A percentile compares a stretch with the other conserved stretches of the same genome.
Conservation (phyloP, 2,113 vertebrate species). For the Sisor rabdophorus region DNA sequence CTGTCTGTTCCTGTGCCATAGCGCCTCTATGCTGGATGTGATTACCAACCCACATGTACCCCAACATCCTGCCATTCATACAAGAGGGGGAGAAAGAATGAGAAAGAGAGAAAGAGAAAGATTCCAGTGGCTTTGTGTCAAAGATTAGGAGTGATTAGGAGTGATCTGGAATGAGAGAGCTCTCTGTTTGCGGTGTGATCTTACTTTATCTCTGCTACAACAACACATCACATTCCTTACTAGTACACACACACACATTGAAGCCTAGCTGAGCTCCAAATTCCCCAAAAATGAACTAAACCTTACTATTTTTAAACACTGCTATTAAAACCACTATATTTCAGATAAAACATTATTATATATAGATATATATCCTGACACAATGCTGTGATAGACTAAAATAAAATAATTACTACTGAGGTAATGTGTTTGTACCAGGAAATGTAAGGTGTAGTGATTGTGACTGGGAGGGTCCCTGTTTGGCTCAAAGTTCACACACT, state of each 20-base stretch:
- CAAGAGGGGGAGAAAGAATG: background rate
- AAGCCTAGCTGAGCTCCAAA: no score
- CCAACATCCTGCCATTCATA: slow-evolving; percentile 41
- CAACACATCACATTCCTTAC: slow-evolving; percentile 62
- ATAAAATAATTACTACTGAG: background rate
- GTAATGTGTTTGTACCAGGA: slow-evolving; percentile 27
- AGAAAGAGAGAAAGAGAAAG: slow-evolving; percentile 49
- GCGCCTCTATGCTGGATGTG: slow-evolving; percentile 51
- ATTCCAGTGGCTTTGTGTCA: slow-evolving; percentile 71
- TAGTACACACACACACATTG: slow-evolving; percentile 33
- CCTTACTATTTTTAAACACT: no score
- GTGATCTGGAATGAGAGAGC: slow-evolving; percentile 65
- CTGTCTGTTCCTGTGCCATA: slow-evolving; percentile 51
- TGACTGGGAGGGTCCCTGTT: slow-evolving; percentile 27
- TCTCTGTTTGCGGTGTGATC: slow-evolving; percentile 65
- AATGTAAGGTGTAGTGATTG: slow-evolving; percentile 33
- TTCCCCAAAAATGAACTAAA: no score
- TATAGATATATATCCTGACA: background rate
- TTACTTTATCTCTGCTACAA: slow-evolving; percentile 61
- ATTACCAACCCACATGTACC: slow-evolving; percentile 51
- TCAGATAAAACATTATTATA: no score
- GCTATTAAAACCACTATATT: no score
- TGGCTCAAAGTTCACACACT: slow-evolving; percentile 34
- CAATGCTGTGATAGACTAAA: background rate
- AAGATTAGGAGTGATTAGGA: slow-evolving; percentile 63